phyloP scores from a whole-genome alignment of 92 coral and sea anemone genomes.

The Isaurus tuberculatus region DNA sequence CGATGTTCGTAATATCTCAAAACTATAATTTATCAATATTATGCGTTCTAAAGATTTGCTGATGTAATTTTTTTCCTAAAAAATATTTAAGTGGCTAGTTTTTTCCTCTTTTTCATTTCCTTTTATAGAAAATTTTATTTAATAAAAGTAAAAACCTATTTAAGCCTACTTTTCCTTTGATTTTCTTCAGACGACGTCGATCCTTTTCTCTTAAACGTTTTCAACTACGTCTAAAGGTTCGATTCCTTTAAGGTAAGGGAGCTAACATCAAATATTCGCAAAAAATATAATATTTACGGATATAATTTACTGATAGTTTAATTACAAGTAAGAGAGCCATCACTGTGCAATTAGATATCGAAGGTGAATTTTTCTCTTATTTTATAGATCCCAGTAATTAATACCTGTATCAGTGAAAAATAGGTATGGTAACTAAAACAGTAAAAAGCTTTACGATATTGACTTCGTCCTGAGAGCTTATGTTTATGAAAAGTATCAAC shows the following conservation, averaged over 20 bases:
- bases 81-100: too few species aligned
- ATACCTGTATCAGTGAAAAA: too few species aligned
- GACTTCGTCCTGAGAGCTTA: neutral
- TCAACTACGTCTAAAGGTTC: conserved; percentile 66
- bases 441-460: neutral
- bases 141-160: conserved; percentile 18
- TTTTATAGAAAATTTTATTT: neutral
- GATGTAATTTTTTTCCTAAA: too few species aligned
- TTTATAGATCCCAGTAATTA: neutral
- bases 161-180: conserved; percentile 53
- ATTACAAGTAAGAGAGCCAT: neutral
- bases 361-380: neutral
- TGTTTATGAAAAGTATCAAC: neutral
- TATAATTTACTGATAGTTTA: neutral
- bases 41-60: too few species aligned
- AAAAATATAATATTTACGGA: neutral
- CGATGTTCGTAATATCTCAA: too few species aligned
- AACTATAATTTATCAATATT: too few species aligned
- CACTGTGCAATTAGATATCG: neutral
- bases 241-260: conserved; percentile 63
- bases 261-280: neutral
- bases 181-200: conserved; percentile 68
- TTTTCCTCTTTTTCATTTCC: neutral
- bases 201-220: conserved; percentile 75
- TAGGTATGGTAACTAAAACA: neutral